phyloP scores from a whole-genome alignment of 1,140 invertebrate species.

The Leptopilina boulardi region DNA sequence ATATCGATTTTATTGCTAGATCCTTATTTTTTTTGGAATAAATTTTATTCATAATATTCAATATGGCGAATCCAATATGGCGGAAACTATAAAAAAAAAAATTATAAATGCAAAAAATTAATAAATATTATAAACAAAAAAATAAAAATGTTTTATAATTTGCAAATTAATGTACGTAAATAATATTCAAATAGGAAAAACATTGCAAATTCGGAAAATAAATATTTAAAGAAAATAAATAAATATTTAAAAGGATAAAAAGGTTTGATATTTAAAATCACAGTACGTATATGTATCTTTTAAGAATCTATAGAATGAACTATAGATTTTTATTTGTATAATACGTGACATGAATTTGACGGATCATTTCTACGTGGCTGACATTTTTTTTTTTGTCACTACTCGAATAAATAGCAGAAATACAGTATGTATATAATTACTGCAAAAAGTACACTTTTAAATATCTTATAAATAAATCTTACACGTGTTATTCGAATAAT shows the following conservation, averaged over 20 bases:
- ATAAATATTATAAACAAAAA: too few relatives aligned
- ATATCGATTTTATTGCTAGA: too few relatives aligned
- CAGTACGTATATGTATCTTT: background rate
- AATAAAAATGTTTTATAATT: too few relatives aligned
- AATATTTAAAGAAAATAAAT: too few relatives aligned
- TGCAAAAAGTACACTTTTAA: slow-evolving; percentile 60
- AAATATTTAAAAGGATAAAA: background rate
- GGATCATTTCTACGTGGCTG: slow-evolving; percentile 18
- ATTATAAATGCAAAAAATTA: too few relatives aligned
- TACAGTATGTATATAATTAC: slow-evolving; percentile 64
- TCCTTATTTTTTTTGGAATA: too few relatives aligned
- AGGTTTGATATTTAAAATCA: background rate
- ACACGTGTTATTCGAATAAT: slow-evolving; percentile 57
- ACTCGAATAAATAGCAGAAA: slow-evolving; percentile 62
- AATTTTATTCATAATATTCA: too few relatives aligned
- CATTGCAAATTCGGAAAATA: too few relatives aligned
- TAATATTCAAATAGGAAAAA: too few relatives aligned
- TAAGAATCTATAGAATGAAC: slow-evolving; percentile 3
- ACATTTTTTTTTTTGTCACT: slow-evolving; percentile 57
- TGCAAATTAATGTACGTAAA: too few relatives aligned
- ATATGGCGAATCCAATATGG: too few relatives aligned
- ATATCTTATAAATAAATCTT: slow-evolving; percentile 60
- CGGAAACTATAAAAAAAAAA: too few relatives aligned
- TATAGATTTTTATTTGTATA: slow-evolving; percentile 20
- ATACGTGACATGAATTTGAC: slow-evolving; percentile 29